A percentile compares a stretch with the other conserved stretches of the same genome.
These are phyloP conservation scores for Blastomussa wellsi DNA, from an alignment of 92 coral and sea anemone species.

Conservation along the genomic window DNA sequence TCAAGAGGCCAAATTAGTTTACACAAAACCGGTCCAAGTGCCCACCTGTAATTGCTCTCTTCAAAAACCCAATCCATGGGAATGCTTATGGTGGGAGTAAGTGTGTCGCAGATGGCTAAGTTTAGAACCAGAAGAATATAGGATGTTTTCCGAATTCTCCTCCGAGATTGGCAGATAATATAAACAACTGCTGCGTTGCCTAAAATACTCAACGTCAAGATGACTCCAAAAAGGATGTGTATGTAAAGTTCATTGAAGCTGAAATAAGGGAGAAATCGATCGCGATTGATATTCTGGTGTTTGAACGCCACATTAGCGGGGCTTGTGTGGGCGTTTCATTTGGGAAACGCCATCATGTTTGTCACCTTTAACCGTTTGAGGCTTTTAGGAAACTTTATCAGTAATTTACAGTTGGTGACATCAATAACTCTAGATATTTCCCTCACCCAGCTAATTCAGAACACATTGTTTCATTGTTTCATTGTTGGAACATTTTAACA, in stretches of 20 bases:
- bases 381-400: neutral
- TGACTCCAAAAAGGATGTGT: conserved; percentile 38
- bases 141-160: conserved; percentile 61
- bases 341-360: neutral
- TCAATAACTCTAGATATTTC: neutral
- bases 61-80: conserved; percentile 77
- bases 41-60: conserved; percentile 57
- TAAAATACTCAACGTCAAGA: conserved; percentile 62
- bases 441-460: neutral
- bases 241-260: no score
- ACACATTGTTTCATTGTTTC: neutral
- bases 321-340: neutral
- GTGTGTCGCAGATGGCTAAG: conserved; percentile 79
- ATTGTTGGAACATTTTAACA: no score
- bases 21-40: conserved; percentile 65
- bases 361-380: neutral
- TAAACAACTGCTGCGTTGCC: conserved; percentile 73
- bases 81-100: conserved; percentile 75
- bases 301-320: no score
- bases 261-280: no score
- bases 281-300: no score
- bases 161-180: conserved; percentile 40
- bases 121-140: conserved; percentile 68
- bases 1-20: conserved; percentile 76
- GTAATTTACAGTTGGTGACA: conserved; percentile 5